Evolutionary conservation across 2,797 vertebrate genomes (phyloP), one percentile per base, ranked within the genome.

Genomic region (Rhabdomys pumilio): DNA sequence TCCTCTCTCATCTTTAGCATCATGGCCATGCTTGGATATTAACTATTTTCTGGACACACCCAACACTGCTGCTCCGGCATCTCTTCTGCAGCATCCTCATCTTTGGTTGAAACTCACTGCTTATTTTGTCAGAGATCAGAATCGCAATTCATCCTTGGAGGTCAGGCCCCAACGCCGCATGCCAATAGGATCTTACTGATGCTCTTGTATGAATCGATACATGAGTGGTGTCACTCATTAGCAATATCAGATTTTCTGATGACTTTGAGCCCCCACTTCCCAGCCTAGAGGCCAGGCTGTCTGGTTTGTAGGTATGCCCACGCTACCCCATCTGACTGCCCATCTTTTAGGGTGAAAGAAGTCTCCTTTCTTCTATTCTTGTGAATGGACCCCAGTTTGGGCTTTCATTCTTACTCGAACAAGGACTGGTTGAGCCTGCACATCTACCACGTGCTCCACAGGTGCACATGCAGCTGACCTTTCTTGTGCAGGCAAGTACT

Each of bases 101-200:
- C 50, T 73, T 47, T n/a, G 29, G 19, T 29, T 61, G 77, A 89
- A 86, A 86, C n/a, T 57, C 10, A 69, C 80, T 80, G 79, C 63
- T 53, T 91, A 34, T 87, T 81, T 91, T 81, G 41, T 69, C 72
- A 61, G 44, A 31, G 44, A 24, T 93, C 55, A 63, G 53, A 87
- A 82, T 53, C 73, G 83, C 44, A 55, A 24, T 38, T 81, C 14
- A 88, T 61, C 59, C 38, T 88, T 80, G 26, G 93, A 89, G 47
- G 63, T 24, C 34, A 22, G 34, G 65, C 10, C 50, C 75, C 73
- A 85, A 50, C 26, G 22, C 19, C 10, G 8, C 13, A 12, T 57
- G 2, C 41, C 26, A 29, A 50, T 76, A 87, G 5, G 86, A 3
- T 22, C 8, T 59, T n/a, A 59, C 2, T 20, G 13, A 53, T 84